These are phyloP conservation scores for Lacerta viridis DNA, from an alignment of 2,797 vertebrate species.

Conservation along the genomic window DNA sequence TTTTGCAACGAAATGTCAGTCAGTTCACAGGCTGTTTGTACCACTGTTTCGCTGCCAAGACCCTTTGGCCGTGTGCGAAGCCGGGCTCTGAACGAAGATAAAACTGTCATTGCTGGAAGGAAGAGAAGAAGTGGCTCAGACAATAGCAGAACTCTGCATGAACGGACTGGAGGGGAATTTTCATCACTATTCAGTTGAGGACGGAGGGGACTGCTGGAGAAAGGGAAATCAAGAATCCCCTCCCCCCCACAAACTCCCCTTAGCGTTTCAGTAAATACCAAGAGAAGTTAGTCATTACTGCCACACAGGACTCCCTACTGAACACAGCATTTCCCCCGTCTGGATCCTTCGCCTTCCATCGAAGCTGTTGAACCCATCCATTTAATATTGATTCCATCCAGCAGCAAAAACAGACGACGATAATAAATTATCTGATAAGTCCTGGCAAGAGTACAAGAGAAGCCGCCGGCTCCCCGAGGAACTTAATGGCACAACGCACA, in stretches of 20 bases:
- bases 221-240: not conserved
- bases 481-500: not conserved
- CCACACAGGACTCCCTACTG: constrained; percentile 4
- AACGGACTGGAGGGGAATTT: not conserved
- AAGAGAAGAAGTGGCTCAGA: constrained; percentile 8
- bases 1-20: constrained; percentile 33
- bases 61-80: not conserved
- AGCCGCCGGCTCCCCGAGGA: not conserved
- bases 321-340: not conserved
- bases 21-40: constrained; percentile 57
- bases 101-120: not conserved
- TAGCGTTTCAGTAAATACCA: constrained; percentile 10
- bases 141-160: not conserved
- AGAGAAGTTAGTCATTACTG: not conserved
- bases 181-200: not conserved
- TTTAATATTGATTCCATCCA: constrained; percentile 50
- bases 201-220: not conserved
- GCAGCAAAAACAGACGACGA: constrained; percentile 2
- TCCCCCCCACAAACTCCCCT: not conserved
- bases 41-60: constrained; percentile 50
- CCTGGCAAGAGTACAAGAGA: not conserved
- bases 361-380: constrained; percentile 9
- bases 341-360: not conserved
- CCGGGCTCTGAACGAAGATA: constrained; percentile 19
- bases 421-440: constrained; percentile 46